Evolutionary conservation across 2,113 vertebrate genomes (phyloP).

Genomic region (Apistogramma diplotaenia): DNA sequence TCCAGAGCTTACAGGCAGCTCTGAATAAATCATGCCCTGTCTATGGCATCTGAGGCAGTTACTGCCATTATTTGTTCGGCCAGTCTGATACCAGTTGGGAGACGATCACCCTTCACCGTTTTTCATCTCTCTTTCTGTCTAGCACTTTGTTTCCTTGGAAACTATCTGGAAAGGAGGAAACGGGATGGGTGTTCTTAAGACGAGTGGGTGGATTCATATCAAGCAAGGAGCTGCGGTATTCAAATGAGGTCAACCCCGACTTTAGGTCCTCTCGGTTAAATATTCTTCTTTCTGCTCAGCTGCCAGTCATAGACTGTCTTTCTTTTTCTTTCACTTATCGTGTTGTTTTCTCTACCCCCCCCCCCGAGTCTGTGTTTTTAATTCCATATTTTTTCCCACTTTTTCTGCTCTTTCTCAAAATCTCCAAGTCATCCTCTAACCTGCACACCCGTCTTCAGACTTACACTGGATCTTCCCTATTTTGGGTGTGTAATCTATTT

Average conservation of each 20-base stretch:
- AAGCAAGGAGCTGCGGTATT: slow-evolving; percentile 31
- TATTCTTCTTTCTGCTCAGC: background rate
- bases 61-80: slow-evolving; percentile 4
- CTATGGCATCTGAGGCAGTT: background rate
- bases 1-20: background rate
- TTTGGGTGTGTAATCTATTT: background rate
- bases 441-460: background rate
- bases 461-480: background rate
- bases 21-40: slow-evolving; percentile 23
- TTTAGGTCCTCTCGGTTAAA: background rate
- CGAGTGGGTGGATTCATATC: slow-evolving; percentile 32
- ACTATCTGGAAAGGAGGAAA: slow-evolving; percentile 6
- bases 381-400: background rate
- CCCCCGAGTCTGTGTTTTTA: background rate
- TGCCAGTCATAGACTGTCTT: background rate
- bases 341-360: background rate
- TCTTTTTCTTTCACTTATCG: background rate
- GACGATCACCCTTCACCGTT: background rate
- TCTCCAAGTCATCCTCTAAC: background rate
- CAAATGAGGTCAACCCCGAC: slow-evolving; percentile 29
- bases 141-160: slow-evolving; percentile 46
- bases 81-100: background rate
- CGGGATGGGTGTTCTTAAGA: background rate
- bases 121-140: background rate
- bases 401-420: background rate